A percentile compares a stretch with the other conserved stretches of the same genome.
Evolutionary conservation across 2,113 vertebrate genomes (phyloP).

Genomic region (Macrotis lagotis): DNA sequence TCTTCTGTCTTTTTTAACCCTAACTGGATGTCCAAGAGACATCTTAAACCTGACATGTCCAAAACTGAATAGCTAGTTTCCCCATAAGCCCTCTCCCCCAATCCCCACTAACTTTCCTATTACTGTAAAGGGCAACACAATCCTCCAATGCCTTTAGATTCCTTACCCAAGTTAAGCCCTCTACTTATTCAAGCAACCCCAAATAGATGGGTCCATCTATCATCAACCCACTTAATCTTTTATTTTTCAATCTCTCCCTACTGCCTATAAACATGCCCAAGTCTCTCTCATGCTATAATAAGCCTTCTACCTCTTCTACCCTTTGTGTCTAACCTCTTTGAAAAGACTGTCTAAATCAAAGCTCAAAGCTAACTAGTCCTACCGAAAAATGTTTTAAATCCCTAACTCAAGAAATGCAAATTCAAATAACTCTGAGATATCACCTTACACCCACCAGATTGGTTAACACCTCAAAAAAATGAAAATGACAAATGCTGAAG

Average conservation of each 20-base stretch:
- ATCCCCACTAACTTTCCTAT: too few species aligned
- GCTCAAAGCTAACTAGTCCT: not conserved
- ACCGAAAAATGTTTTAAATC: not conserved
- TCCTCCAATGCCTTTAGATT: too few species aligned
- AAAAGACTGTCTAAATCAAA: not conserved
- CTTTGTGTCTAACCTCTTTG: not conserved
- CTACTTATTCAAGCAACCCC: not conserved
- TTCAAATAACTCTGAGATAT: not conserved
- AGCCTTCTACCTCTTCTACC: not conserved
- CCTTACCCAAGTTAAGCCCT: not conserved
- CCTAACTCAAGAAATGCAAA: not conserved
- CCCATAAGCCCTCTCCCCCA: too few species aligned
- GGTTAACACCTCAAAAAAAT: not conserved
- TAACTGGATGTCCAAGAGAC: too few species aligned
- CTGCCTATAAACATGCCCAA: not conserved
- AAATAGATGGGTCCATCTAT: not conserved
- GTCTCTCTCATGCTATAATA: not conserved
- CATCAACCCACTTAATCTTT: not conserved
- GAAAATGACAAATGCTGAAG: not conserved
- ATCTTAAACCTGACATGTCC: too few species aligned
- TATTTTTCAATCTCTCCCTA: too few species aligned
- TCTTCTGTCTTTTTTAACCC: too few species aligned
- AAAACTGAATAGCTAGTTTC: too few species aligned
- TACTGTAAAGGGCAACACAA: too few species aligned
- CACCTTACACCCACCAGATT: not conserved